Base-by-base conservation (phyloP, 2,113 vertebrate species). In the Cryptomyrus ogoouensis region DNA sequence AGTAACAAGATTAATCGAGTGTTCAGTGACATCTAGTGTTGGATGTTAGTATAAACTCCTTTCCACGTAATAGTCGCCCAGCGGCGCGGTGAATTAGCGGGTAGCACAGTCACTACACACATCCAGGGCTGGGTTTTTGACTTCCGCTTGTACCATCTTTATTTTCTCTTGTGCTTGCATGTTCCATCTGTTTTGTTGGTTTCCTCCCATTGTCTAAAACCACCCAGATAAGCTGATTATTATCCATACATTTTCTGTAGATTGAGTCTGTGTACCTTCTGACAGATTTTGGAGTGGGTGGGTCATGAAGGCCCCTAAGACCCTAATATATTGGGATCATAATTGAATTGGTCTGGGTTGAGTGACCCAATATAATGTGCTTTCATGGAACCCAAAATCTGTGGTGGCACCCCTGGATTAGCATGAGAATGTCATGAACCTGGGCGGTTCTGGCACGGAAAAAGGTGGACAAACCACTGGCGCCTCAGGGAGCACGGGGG, bases 1-100 rank as follows among this genome's bases (percentile, higher is more conserved):
- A 80, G 74, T 39, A 80, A 42, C 74, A 39, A 5, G 74, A 80
- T 80, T 53, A 53, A 46, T 62, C 44, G 27, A 46, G 77, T 84
- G 24, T 85, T 42, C 27, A 62, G 52, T 84, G 80, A 85, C 89
- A 83, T 89, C 89, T 89, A 84, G 89, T 84, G 89, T 80, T 89
- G 24, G 21, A 31, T 58, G 3, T 47, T 39, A 27, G 24, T 62
- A 89, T 62, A 87, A 84, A 80, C 12, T 42, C 74, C 6, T 42
- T 42, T 42, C 15, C 74, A 42, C 3, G 35, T 80, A 80, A 80
- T 6, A 5, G 5, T 19, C 15, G 74, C 35, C 15, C 17, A 80
- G 74, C 6, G 74, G 74, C 74, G 19, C 13, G 5, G 35, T 77
- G 70, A 77, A 27, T 66, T 5, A 77, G 31, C 21, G 35, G 31